Evolutionary conservation across 2,797 vertebrate genomes (phyloP).

Genomic region (Epinephelus malabaricus): DNA sequence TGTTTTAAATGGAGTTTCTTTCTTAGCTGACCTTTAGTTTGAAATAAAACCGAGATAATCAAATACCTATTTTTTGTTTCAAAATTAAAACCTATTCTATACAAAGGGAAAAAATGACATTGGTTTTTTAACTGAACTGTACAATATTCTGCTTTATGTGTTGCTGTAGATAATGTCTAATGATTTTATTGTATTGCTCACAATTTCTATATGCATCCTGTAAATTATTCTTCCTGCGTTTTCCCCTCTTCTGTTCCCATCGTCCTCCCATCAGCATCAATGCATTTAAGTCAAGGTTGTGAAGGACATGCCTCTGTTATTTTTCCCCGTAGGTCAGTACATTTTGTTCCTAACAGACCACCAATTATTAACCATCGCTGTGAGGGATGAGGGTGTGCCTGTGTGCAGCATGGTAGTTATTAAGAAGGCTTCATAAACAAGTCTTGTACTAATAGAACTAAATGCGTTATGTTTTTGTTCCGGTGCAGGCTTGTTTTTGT

Average conservation of each 20-base stretch:
- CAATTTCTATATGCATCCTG: not conserved
- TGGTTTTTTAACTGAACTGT: not conserved
- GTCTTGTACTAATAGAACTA: conserved; percentile 49
- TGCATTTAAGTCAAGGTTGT: conserved; percentile 16
- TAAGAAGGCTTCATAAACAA: conserved; percentile 71
- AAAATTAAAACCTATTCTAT: not conserved
- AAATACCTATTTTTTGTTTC: not conserved
- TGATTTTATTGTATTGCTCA: no score
- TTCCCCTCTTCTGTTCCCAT: not conserved
- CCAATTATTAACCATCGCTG: conserved; percentile 68
- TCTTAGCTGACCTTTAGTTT: not conserved
- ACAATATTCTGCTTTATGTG: not conserved
- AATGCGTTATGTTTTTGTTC: conserved; percentile 38
- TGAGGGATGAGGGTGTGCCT: conserved; percentile 58
- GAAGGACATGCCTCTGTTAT: conserved; percentile 29
- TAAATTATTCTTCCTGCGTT: not conserved
- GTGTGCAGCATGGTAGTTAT: conserved; percentile 42
- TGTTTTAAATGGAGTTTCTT: not conserved
- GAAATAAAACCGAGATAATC: not conserved
- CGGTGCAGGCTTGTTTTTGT: conserved; percentile 58
- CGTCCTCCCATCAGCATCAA: conserved; percentile 23
- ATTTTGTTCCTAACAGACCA: conserved; percentile 57
- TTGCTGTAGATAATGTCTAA: not conserved
- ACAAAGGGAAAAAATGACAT: not conserved
- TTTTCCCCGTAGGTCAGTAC: conserved; percentile 52